Percentiles rank a stretch among this genome's conserved stretches.
phyloP scores from a whole-genome alignment of 2,888 invertebrate genomes.

The Drosophila kambysellisi region DNA sequence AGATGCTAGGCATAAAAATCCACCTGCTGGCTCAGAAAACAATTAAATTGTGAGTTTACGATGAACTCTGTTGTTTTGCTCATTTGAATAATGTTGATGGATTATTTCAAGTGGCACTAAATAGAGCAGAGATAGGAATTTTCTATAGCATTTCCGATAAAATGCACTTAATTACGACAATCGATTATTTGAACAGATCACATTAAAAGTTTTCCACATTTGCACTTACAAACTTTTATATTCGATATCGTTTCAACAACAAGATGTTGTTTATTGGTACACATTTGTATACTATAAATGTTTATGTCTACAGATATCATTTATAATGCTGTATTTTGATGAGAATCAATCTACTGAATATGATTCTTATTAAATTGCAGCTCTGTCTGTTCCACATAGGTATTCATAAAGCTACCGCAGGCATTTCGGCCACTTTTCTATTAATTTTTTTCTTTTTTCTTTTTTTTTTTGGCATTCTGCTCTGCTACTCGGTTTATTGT shows the following conservation, averaged over 20 bases:
- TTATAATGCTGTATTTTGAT: slow-evolving; percentile 7
- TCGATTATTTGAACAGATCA: not conserved
- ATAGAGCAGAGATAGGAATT: not conserved
- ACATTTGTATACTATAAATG: not conserved
- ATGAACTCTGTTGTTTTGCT: not conserved
- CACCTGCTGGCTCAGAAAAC: slow-evolving; percentile 26
- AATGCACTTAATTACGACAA: not conserved
- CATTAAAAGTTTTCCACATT: not conserved
- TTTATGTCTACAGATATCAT: slow-evolving; percentile 10
- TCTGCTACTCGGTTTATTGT: slow-evolving; percentile 61
- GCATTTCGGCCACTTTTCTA: slow-evolving; percentile 50
- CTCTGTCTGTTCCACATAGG: slow-evolving; percentile 21
- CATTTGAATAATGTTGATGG: not conserved
- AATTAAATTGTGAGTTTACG: slow-evolving; percentile 9
- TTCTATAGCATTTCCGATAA: not conserved
- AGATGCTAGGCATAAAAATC: not conserved
- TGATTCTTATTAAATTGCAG: slow-evolving; percentile 30
- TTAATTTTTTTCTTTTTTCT: slow-evolving; percentile 18
- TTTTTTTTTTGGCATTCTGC: slow-evolving; percentile 39
- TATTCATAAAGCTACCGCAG: slow-evolving; percentile 55
- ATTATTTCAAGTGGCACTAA: not conserved
- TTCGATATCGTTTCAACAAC: not conserved
- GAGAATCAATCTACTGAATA: slow-evolving; percentile 13
- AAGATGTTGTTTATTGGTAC: not conserved
- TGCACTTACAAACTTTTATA: not conserved